Conservation (phyloP, 2,113 vertebrate genomes). For the Cynopterus brachyotis region DNA sequence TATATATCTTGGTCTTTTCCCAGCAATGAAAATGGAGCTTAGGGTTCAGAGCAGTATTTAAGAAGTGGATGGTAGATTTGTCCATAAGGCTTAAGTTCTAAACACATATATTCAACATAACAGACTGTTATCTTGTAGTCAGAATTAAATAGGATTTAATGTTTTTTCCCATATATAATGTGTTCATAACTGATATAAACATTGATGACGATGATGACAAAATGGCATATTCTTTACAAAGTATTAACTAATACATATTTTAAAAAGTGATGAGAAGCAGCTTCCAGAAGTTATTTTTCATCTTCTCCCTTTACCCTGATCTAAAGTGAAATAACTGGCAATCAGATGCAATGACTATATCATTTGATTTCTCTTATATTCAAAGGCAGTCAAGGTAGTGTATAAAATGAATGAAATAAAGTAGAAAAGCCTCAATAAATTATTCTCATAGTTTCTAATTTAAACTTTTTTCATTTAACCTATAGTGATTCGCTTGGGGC, state of each 20-base stretch:
- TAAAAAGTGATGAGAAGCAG: background rate
- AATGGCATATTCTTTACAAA: background rate
- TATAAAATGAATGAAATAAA: background rate
- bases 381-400: background rate
- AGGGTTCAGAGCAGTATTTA: background rate
- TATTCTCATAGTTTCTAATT: background rate
- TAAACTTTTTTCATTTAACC: background rate
- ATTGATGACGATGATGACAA: background rate
- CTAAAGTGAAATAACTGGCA: background rate
- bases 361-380: background rate
- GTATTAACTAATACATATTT: background rate
- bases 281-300: background rate
- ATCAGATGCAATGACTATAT: background rate
- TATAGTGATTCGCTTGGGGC: background rate
- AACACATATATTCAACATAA: background rate
- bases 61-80: background rate
- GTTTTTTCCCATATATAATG: background rate
- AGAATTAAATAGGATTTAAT: background rate
- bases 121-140: background rate
- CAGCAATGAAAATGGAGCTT: background rate
- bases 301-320: background rate
- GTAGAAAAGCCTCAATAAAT: background rate
- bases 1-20: background rate
- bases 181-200: background rate
- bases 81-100: background rate